phyloP scores from a whole-genome alignment of 2,797 vertebrate genomes.

The Balearica regulorum region DNA sequence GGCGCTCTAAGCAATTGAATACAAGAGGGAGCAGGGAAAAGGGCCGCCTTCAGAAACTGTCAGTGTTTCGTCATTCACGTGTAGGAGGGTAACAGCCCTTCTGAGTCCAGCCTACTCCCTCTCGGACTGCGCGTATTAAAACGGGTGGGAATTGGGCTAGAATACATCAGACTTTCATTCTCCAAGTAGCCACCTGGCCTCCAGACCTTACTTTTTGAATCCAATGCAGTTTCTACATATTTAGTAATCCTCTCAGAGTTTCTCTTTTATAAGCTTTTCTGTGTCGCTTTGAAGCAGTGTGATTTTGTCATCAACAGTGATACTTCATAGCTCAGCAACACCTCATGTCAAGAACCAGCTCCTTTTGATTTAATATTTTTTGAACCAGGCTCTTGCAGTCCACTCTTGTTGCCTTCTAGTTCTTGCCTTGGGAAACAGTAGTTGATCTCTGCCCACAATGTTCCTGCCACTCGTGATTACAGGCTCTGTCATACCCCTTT shows the following conservation, averaged over 20 bases:
- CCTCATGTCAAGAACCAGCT: neutral
- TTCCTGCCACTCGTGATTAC: rapidly evolving
- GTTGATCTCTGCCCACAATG: rapidly evolving
- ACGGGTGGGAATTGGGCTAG: rapidly evolving
- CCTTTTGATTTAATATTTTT: neutral
- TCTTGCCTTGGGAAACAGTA: neutral
- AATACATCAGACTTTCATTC: rapidly evolving
- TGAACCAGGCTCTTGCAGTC: neutral
- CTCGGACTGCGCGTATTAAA: rapidly evolving
- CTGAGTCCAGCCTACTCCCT: rapidly evolving
- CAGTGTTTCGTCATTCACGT: rapidly evolving
- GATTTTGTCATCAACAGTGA: rapidly evolving
- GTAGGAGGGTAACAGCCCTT: rapidly evolving
- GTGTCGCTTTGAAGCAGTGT: rapidly evolving
- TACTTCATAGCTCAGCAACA: neutral
- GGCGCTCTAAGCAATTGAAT: rapidly evolving
- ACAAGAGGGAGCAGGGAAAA: rapidly evolving
- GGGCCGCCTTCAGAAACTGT: rapidly evolving
- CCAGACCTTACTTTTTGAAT: neutral
- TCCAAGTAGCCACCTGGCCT: neutral
- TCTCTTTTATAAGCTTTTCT: rapidly evolving
- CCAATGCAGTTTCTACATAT: rapidly evolving
- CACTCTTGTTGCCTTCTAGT: neutral
- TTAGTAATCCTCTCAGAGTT: neutral
- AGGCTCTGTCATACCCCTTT: neutral